Base-by-base conservation (phyloP, 2,797 vertebrate genomes). In the Tapirus indicus region DNA sequence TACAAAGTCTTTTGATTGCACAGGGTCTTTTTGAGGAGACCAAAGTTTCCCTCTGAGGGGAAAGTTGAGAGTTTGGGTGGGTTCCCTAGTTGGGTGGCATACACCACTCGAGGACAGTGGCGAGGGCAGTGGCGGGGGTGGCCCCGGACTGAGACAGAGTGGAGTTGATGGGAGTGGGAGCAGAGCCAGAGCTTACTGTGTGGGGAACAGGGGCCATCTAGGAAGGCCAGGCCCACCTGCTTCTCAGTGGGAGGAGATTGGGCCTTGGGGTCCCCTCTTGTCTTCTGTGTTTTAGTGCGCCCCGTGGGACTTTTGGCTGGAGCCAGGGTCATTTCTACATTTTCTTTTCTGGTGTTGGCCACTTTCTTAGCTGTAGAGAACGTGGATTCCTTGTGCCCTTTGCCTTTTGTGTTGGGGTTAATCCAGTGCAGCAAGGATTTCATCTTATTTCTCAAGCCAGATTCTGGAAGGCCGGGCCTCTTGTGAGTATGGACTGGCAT, bases 341-440 rank as follows among this genome's bases (percentile, higher is more conserved):
- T 94, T 74, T 89, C 79, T 75, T 88, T 94, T 21, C 68, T 88
- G 35, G 77, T 49, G 77, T 56, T 80, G 88, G 75, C 16, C 58
- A 10, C 68, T 6, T 77, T 96, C 20, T n/a, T 52, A 29, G 77
- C 66, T 79, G 29, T 14, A 7, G 21, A 68, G 47, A 64, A 62
- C 18, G 11, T 78, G 77, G 60, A 38, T 21, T 87, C 82, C 3
- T 77, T 4, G 5, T n/a, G 52, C 14, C 23, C 86, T 60, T 71
- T 96, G 78, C 58, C 60, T 88, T 95, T 96, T 8, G 41, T 38
- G 64, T 88, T 94, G 27, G 84, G 23, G 54, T 17, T 95, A 58
- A 97, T 14, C 18, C 2, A 52, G 12, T 84, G 27, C 14, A 97
- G 71, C 64, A 97, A 95, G 56, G 75, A 86, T 77, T 96, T 97